Evolutionary conservation across 2,113 vertebrate genomes (phyloP).

Genomic region (Semnornis frantzii): DNA sequence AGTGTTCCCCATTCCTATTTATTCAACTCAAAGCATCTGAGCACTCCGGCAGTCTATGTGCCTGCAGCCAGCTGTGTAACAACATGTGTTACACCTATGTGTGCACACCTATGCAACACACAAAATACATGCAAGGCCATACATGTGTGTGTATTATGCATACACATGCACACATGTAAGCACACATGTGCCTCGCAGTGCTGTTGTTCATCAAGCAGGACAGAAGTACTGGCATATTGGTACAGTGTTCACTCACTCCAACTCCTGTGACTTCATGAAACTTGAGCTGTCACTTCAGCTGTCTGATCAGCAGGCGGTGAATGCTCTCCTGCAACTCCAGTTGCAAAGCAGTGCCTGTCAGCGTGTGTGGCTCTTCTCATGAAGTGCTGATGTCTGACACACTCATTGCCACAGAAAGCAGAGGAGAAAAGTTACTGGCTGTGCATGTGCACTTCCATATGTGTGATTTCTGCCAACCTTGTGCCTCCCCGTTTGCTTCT

Average conservation of each 20-base stretch:
- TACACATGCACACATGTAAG: neutral
- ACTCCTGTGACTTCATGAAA: neutral
- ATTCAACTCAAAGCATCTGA: neutral
- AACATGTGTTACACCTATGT: neutral
- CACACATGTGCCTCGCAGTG: neutral
- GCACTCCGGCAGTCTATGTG: neutral
- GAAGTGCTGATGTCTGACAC: slow-evolving; percentile 57
- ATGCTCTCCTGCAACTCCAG: neutral
- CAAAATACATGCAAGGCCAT: accelerated
- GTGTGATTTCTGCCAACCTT: slow-evolving; percentile 32
- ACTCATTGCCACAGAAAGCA: slow-evolving; percentile 43
- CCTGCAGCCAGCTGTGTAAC: no score
- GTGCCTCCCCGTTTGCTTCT: neutral
- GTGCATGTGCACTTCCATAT: slow-evolving; percentile 41
- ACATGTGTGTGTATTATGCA: neutral
- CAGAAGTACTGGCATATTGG: neutral
- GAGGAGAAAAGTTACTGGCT: slow-evolving; percentile 60
- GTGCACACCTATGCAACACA: neutral
- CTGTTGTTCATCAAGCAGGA: neutral
- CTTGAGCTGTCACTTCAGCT: neutral
- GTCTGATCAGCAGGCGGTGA: neutral
- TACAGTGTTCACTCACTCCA: neutral
- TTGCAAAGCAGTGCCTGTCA: neutral
- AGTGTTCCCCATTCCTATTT: slow-evolving; percentile 24
- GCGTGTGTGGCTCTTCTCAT: neutral